A percentile compares a stretch with the other conserved stretches of the same genome.
These are phyloP conservation scores for Drosophila carrolli DNA, from an alignment of 1,140 invertebrate species.

Conservation along the genomic window DNA sequence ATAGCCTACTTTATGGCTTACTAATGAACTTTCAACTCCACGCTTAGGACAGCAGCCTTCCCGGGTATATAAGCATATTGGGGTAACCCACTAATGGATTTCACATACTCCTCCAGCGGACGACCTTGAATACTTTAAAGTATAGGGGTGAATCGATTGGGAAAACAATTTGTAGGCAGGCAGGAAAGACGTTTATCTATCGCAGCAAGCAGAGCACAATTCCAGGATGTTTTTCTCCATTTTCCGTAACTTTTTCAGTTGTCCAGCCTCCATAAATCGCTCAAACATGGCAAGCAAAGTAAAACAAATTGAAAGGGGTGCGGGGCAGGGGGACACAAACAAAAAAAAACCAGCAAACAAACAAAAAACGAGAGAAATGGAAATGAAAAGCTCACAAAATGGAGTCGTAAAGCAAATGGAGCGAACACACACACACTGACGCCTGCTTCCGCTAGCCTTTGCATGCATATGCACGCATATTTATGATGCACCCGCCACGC, in stretches of 20 bases:
- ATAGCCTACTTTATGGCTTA: constrained; percentile 82
- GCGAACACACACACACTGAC: constrained; percentile 21
- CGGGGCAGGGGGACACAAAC: background rate
- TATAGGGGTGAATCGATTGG: constrained; percentile 27
- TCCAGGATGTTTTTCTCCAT: constrained; percentile 6
- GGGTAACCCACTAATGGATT: constrained; percentile 32
- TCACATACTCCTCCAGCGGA: background rate
- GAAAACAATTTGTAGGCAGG: constrained; percentile 61
- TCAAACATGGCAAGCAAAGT: constrained; percentile 75
- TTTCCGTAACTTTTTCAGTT: constrained; percentile 36
- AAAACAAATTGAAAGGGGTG: constrained; percentile 70
- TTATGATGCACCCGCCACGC: constrained; percentile 59
- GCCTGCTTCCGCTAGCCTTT: constrained; percentile 28
- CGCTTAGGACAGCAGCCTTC: constrained; percentile 11
- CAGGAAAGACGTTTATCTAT: constrained; percentile 66
- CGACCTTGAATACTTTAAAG: constrained; percentile 41
- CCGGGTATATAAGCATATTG: background rate
- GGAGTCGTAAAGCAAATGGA: constrained; percentile 76
- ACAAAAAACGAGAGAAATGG: constrained; percentile 40
- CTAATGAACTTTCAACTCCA: constrained; percentile 81
- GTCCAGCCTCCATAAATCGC: constrained; percentile 71
- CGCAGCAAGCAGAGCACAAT: constrained; percentile 34
- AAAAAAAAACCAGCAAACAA: constrained; percentile 29
- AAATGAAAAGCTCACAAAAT: constrained; percentile 75
- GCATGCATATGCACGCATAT: constrained; percentile 68